Conservation (phyloP, 2,113 vertebrate genomes). For the Pelmatolapia mariae region DNA sequence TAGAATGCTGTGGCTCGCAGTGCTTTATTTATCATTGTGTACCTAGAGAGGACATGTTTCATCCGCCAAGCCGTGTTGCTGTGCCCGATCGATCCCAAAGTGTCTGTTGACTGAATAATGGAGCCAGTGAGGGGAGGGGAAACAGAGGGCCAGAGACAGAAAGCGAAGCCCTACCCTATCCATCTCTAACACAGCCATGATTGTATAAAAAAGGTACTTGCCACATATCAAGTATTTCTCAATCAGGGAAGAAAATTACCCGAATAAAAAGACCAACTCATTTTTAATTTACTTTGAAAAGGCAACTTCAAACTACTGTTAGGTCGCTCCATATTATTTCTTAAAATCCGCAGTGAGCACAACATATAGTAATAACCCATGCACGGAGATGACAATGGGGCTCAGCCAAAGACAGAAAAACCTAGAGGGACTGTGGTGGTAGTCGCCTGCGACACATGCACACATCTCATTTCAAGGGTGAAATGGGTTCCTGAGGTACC, state of each 20-base stretch:
- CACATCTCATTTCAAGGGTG: conserved; percentile 15
- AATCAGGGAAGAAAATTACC: background rate
- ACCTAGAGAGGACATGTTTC: conserved; percentile 74
- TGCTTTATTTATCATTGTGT: conserved; percentile 77
- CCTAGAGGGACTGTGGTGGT: background rate
- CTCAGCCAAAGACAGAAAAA: background rate
- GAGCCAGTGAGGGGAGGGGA: conserved; percentile 37
- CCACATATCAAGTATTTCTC: conserved; percentile 6
- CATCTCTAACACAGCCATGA: conserved; percentile 7
- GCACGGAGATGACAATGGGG: background rate
- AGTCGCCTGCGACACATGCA: background rate
- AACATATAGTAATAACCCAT: background rate
- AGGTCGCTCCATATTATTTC: background rate
- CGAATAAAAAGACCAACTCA: background rate
- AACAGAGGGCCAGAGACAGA: conserved; percentile 6
- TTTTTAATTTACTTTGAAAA: background rate
- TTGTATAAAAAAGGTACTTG: background rate
- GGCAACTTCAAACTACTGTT: background rate
- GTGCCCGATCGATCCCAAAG: conserved; percentile 69
- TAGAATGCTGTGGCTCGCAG: conserved; percentile 47
- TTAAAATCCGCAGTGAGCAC: background rate
- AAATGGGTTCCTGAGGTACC: background rate
- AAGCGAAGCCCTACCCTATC: background rate
- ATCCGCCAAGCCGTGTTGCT: conserved; percentile 68
- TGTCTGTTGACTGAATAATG: conserved; percentile 73